These are phyloP conservation scores for Setipinna tenuifilis DNA, from an alignment of 2,797 vertebrate genomes.

Conservation along the genomic window DNA sequence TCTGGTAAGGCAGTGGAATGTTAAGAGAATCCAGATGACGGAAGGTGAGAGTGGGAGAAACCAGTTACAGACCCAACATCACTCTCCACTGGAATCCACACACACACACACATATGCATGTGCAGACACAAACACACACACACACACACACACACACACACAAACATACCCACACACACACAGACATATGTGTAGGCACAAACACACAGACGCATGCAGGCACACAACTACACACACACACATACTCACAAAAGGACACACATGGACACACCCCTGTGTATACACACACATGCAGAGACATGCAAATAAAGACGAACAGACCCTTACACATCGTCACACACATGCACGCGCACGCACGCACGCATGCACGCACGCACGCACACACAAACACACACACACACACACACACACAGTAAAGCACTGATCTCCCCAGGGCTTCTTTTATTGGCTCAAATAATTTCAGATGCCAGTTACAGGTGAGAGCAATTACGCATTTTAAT, in stretches of 20 bases:
- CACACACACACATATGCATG: slow-evolving; percentile 29
- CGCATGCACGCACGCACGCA: background rate
- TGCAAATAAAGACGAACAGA: background rate
- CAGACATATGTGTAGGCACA: background rate
- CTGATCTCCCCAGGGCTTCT: background rate
- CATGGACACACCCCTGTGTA: background rate
- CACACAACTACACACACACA: background rate
- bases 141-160: background rate
- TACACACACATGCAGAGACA: background rate
- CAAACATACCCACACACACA: background rate
- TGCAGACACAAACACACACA: background rate
- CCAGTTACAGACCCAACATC: slow-evolving; percentile 54
- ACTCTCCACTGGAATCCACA: slow-evolving; percentile 36
- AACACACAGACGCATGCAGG: background rate
- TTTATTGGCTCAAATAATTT: background rate
- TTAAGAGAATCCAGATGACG: slow-evolving; percentile 75
- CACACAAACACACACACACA: background rate
- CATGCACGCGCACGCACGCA: background rate
- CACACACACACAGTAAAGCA: background rate
- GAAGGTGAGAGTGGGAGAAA: slow-evolving; percentile 61
- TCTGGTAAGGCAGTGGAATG: slow-evolving; percentile 64
- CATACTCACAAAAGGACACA: background rate
- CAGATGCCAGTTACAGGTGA: background rate
- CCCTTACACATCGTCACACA: background rate
- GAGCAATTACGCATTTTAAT: slow-evolving; percentile 1